Conservation (phyloP, 1,140 invertebrate genomes). For the Coptotermes formosanus region DNA sequence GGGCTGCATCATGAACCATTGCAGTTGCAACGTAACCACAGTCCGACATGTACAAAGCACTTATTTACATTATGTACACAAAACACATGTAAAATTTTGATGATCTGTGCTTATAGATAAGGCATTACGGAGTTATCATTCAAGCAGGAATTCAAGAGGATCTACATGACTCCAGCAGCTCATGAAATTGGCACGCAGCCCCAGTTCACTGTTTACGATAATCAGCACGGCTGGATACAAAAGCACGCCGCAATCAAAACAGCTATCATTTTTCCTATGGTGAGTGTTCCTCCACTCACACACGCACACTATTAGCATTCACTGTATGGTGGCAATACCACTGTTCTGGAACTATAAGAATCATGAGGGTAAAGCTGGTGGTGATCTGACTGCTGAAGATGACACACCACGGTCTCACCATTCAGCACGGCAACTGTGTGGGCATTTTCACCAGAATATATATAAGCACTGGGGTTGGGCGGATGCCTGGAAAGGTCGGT, state of each 20-base stretch:
- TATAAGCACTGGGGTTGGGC: constrained; percentile 20
- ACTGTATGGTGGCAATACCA: constrained; percentile 59
- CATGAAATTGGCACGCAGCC: background rate
- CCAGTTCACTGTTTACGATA: constrained; percentile 18
- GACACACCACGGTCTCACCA: constrained; percentile 79
- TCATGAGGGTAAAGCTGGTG: constrained; percentile 54
- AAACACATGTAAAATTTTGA: constrained; percentile 32
- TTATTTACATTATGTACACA: constrained; percentile 36
- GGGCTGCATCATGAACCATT: constrained; percentile 21
- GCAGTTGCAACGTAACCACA: constrained; percentile 21
- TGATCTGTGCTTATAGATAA: constrained; percentile 32
- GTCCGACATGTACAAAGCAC: constrained; percentile 36
- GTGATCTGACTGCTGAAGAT: constrained; percentile 70
- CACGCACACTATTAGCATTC: constrained; percentile 49
- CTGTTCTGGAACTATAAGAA: constrained; percentile 35
- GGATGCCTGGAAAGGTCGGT: constrained; percentile 25
- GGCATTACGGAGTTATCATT: constrained; percentile 26
- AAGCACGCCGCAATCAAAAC: constrained; percentile 26
- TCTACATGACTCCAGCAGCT: background rate
- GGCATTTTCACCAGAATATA: constrained; percentile 43
- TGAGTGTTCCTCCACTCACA: background rate
- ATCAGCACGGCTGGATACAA: constrained; percentile 25
- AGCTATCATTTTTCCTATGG: background rate
- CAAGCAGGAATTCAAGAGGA: constrained; percentile 20
- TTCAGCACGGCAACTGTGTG: constrained; percentile 74